Evolutionary conservation across 2,888 invertebrate genomes (phyloP).

Genomic region (Sussaba pulchella): DNA sequence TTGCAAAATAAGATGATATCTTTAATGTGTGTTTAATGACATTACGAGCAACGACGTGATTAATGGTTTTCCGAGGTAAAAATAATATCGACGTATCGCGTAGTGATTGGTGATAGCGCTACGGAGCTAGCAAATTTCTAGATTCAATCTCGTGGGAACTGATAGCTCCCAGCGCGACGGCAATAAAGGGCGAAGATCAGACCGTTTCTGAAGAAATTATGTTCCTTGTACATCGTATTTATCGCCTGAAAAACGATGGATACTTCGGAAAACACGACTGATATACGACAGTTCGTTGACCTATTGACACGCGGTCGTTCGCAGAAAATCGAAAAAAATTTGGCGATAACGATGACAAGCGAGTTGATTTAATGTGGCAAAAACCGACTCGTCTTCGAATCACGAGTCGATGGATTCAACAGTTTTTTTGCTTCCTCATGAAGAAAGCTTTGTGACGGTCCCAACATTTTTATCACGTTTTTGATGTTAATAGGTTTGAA

Average conservation of each 20-base stretch:
- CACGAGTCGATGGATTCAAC: background rate
- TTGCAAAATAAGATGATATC: conserved; percentile 11
- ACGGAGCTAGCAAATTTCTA: conserved; percentile 25
- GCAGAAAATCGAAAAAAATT: background rate
- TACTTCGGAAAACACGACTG: conserved; percentile 45
- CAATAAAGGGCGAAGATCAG: background rate
- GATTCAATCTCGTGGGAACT: conserved; percentile 13
- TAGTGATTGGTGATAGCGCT: conserved; percentile 17
- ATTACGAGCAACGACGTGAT: background rate
- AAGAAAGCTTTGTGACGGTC: no score
- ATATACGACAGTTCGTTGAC: conserved; percentile 68
- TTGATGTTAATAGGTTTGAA: no score
- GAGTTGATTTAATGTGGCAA: conserved; percentile 6
- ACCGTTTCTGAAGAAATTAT: conserved; percentile 10
- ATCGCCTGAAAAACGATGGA: conserved; percentile 38
- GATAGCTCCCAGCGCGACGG: background rate
- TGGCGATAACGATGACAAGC: conserved; percentile 41
- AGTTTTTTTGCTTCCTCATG: no score
- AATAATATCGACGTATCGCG: background rate
- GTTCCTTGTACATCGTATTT: conserved; percentile 21
- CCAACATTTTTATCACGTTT: no score
- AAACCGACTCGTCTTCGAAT: background rate
- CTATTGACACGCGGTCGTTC: conserved; percentile 52
- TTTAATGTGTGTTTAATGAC: background rate
- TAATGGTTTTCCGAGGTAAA: background rate